Base-by-base conservation (phyloP, 2,113 vertebrate species). In the Phocoena phocoena region DNA sequence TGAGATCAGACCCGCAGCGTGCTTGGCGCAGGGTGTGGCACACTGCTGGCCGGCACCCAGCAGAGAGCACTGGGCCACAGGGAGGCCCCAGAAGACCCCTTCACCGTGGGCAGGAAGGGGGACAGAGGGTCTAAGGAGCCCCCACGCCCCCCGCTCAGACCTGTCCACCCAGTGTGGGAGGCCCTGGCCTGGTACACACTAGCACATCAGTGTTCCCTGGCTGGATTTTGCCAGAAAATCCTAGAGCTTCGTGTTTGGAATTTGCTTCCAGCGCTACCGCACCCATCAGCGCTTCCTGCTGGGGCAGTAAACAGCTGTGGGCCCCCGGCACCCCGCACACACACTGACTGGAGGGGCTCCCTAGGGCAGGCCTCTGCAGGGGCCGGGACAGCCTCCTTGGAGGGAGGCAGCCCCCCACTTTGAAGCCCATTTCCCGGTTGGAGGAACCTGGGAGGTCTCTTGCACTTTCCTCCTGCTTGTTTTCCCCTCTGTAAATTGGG, bases 251-350 rank as follows among this genome's bases (percentile, higher is more conserved):
- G 10, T 9, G n/a, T 62, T 20, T 21, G 50, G 55, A 93, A 74
- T 53, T 36, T 7, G 60, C 2, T 2, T 96, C 25, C 2, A 0
- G 5, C 41, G 8, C 70, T n/a, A 1, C 2, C 15, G 17, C 89
- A 26, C 47, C 0, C 2, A 3, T 11, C 73, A 13, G 81, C 1
- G 0, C 71, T 47, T 77, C 20, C 84, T 33, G 65, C 81, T 67
- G 65, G 50, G 31, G 36, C 11, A 4, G 2, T 3, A 8, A 53
- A 20, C 50, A 1, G 1, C 15, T 5, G 4, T 8, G 2, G 33
- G 17, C 17, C 9, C 28, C 84, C 8, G 26, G 6, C 70, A 76
- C 14, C 6, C 12, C 65, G 12, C 4, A 5, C 50, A 15, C 15
- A 12, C 63, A 9, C 23, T 0, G 41, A n/a, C 70, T 2, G 4